Percentiles rank a stretch among this genome's conserved stretches.
Conservation (phyloP, 1,140 invertebrate species). For the Heliconius congener region DNA sequence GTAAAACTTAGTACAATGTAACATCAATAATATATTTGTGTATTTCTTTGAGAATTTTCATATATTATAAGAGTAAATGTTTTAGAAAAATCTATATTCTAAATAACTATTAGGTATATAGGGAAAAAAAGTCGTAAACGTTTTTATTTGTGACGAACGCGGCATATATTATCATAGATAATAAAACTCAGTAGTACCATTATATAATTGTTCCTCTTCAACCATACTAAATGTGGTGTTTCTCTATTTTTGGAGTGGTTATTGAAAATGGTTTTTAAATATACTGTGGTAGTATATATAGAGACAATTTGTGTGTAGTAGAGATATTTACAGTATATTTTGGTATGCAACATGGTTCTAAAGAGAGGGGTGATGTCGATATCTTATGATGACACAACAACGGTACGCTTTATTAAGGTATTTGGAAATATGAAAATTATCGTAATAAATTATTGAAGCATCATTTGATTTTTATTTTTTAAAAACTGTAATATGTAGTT, state of each 20-base stretch:
- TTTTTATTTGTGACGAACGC: not conserved
- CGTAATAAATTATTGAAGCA: not conserved
- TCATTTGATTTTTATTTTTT: not conserved
- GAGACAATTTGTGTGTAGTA: not conserved
- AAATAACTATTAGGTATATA: not conserved
- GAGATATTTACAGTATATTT: not conserved
- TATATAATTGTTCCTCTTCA: not conserved
- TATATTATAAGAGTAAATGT: not conserved
- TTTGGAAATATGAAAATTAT: not conserved
- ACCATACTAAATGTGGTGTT: not conserved
- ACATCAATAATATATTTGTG: not conserved
- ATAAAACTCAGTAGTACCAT: not conserved
- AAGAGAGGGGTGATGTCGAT: not conserved
- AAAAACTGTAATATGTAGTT: not conserved
- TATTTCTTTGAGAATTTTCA: not conserved
- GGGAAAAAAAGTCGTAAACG: not conserved
- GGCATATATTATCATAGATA: not conserved
- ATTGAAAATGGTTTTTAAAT: not conserved
- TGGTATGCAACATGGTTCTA: not conserved
- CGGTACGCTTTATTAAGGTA: slow-evolving; percentile 1
- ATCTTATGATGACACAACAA: not conserved
- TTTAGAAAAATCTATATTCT: not conserved
- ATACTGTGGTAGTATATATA: not conserved
- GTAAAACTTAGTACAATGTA: not conserved
- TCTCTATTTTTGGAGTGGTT: not conserved